phyloP scores from a whole-genome alignment of 2,888 invertebrate genomes.

The Thalpophila matura region DNA sequence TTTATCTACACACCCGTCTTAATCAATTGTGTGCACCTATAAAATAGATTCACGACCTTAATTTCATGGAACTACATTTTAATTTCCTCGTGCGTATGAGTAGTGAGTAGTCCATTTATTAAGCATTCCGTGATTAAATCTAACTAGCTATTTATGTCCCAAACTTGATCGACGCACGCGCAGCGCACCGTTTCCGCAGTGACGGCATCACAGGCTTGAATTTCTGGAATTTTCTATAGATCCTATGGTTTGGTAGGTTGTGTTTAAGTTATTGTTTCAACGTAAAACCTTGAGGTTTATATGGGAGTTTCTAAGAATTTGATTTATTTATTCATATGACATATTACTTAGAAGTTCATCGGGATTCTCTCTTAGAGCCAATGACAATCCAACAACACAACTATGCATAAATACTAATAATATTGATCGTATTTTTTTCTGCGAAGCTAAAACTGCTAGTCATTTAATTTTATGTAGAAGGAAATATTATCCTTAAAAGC shows the following conservation, averaged over 20 bases:
- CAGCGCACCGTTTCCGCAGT: constrained; percentile 70
- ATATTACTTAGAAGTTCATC: constrained; percentile 21
- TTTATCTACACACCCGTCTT: too few relatives aligned
- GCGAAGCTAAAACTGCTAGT: constrained; percentile 11
- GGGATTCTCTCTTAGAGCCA: constrained; percentile 14
- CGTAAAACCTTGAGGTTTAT: constrained; percentile 12
- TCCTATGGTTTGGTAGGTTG: constrained; percentile 39
- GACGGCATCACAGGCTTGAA: constrained; percentile 64
- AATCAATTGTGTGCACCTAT: too few relatives aligned
- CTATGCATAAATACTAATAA: constrained; percentile 8
- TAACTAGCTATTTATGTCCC: constrained; percentile 71
- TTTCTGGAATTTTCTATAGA: constrained; percentile 58
- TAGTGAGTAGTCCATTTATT: constrained; percentile 9
- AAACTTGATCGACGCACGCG: constrained; percentile 73
- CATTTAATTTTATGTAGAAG: not conserved
- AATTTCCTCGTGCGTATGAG: too few relatives aligned
- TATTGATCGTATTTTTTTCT: not conserved
- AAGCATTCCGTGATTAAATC: constrained; percentile 21
- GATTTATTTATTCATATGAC: constrained; percentile 10
- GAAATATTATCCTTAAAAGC: constrained; percentile 6
- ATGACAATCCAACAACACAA: constrained; percentile 1
- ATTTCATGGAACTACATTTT: too few relatives aligned
- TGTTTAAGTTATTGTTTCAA: constrained; percentile 41
- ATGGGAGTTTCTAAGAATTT: constrained; percentile 26
- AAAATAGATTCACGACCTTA: too few relatives aligned